Conservation (phyloP, 1,140 invertebrate species). For the Marisa cornuarietis region DNA sequence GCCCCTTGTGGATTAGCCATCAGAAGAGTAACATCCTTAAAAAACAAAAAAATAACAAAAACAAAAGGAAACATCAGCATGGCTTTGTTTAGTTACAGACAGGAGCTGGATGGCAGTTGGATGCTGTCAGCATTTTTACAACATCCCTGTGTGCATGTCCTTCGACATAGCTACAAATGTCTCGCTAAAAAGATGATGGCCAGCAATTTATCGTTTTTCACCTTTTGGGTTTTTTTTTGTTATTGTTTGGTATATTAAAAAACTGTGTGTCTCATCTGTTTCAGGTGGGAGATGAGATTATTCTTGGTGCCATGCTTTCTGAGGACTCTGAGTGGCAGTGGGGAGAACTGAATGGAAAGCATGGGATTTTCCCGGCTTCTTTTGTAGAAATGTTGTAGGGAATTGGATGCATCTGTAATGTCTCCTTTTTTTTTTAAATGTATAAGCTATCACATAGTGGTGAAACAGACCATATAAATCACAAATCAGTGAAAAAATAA, state of each 20-base stretch:
- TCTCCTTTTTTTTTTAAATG: background rate
- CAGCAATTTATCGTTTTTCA: background rate
- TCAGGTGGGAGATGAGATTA: conserved; percentile 76
- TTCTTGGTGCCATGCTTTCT: conserved; percentile 75
- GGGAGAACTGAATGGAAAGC: conserved; percentile 75
- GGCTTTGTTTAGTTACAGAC: too few relatives aligned
- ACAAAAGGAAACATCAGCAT: too few relatives aligned
- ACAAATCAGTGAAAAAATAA: too few relatives aligned
- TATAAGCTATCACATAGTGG: too few relatives aligned
- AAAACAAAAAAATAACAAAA: too few relatives aligned
- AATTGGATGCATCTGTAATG: too few relatives aligned
- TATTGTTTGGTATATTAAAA: background rate
- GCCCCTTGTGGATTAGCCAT: too few relatives aligned
- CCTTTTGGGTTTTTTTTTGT: background rate
- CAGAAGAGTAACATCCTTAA: too few relatives aligned
- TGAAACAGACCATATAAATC: too few relatives aligned
- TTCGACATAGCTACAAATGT: background rate
- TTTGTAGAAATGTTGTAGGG: conserved; percentile 71
- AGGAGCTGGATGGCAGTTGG: too few relatives aligned
- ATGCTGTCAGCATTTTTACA: too few relatives aligned
- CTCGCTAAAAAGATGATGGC: background rate
- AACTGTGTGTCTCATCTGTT: conserved; percentile 21
- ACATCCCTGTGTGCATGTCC: too few relatives aligned
- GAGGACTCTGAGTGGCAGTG: conserved; percentile 80
- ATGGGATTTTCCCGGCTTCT: conserved; percentile 83